Evolutionary conservation across 2,888 invertebrate species (phyloP).

Genomic region (Adelognathus sp.): DNA sequence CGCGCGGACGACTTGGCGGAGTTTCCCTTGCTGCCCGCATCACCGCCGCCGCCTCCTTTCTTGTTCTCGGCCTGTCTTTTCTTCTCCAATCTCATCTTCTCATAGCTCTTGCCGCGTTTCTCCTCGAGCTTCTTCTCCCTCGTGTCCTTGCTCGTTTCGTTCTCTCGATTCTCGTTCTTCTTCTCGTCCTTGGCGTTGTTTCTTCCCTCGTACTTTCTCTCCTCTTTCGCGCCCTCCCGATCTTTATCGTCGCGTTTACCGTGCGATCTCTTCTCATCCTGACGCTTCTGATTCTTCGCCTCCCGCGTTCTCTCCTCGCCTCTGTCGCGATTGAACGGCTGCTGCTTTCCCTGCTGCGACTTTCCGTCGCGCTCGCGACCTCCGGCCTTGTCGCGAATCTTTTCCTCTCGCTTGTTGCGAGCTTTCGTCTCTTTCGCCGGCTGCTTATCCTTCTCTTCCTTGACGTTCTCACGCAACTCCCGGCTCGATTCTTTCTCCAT

Average conservation of each 20-base stretch:
- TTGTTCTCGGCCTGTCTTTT: constrained; percentile 76
- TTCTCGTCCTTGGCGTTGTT: constrained; percentile 80
- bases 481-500: constrained; percentile 73
- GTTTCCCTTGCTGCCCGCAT: constrained; percentile 59
- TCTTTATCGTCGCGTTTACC: constrained; percentile 79
- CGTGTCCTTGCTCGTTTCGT: constrained; percentile 67
- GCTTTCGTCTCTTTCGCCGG: constrained; percentile 76
- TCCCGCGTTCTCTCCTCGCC: constrained; percentile 48
- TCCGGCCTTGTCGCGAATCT: constrained; percentile 64
- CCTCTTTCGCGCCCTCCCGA: constrained; percentile 68
- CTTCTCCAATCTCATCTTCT: constrained; percentile 79
- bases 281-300: constrained; percentile 66
- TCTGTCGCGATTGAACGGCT: constrained; percentile 27
- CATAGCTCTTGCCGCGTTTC: constrained; percentile 80
- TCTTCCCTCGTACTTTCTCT: constrained; percentile 71
- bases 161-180: constrained; percentile 74
- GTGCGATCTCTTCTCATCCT: constrained; percentile 77
- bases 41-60: constrained; percentile 61
- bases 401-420: constrained; percentile 78
- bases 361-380: constrained; percentile 79
- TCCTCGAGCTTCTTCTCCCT: constrained; percentile 78
- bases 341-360: constrained; percentile 72
- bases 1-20: constrained; percentile 6
- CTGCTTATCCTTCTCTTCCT: constrained; percentile 78
- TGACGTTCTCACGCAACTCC: constrained; percentile 77